phyloP scores from a whole-genome alignment of 1,140 invertebrate species.

The Hycleus phaleratus region DNA sequence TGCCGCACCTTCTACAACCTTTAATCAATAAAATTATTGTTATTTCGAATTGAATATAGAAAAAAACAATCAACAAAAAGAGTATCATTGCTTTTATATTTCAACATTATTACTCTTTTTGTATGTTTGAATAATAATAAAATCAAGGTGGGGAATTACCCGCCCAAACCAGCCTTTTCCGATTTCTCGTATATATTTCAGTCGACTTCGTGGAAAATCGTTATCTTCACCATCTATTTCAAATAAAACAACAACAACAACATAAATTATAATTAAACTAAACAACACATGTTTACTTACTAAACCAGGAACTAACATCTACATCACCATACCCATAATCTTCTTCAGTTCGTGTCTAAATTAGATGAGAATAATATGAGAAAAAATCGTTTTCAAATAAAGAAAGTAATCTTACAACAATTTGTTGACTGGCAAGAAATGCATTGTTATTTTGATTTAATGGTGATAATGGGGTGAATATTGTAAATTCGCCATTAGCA shows the following conservation, averaged over 20 bases:
- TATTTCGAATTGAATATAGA: not conserved
- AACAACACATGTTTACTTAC: conserved; percentile 25
- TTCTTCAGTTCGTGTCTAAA: conserved; percentile 28
- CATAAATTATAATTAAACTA: not conserved
- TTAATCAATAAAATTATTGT: conserved; percentile 26
- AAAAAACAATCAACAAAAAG: not conserved
- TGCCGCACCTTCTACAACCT: conserved; percentile 65
- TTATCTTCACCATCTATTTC: conserved; percentile 48
- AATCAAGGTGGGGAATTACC: conserved; percentile 40
- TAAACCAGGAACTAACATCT: conserved; percentile 35
- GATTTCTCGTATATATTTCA: conserved; percentile 76
- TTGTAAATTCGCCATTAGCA: conserved; percentile 39
- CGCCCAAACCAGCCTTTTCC: conserved; percentile 84
- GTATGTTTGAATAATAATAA: not conserved
- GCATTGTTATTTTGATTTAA: conserved; percentile 34
- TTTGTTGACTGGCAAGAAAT: conserved; percentile 30
- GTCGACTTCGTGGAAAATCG: conserved; percentile 67
- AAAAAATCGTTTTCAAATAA: not conserved
- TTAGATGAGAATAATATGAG: not conserved
- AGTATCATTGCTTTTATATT: not conserved
- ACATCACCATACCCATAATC: conserved; percentile 31
- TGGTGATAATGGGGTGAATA: conserved; percentile 36
- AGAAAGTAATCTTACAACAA: conserved; percentile 26
- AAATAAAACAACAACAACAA: not conserved
- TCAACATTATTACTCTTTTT: not conserved